Evolutionary conservation across 2,888 invertebrate genomes (phyloP).

Genomic region (Lycocerus yunnanus): DNA sequence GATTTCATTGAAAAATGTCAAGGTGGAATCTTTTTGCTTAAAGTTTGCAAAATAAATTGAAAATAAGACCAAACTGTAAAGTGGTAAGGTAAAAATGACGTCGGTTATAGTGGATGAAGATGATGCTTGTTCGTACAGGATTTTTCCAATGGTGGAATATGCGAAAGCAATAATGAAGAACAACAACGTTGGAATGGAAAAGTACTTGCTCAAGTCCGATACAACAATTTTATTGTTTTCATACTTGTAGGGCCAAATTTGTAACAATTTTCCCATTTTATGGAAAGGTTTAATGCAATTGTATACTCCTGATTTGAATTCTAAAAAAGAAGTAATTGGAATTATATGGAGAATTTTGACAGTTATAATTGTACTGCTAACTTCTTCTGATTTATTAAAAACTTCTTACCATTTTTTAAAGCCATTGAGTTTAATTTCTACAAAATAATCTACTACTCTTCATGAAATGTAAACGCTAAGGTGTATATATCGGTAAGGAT

Average conservation of each 20-base stretch:
- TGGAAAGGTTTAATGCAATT: neutral
- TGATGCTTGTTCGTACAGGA: neutral
- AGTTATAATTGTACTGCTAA: no score
- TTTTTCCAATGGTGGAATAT: slow-evolving; percentile 1
- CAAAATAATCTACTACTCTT: neutral
- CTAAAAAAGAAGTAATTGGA: neutral
- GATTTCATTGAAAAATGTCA: neutral
- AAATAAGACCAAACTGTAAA: neutral
- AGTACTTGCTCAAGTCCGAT: neutral
- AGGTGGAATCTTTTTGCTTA: neutral
- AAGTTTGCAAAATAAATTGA: neutral
- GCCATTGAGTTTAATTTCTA: neutral
- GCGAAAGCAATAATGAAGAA: neutral
- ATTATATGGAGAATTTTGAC: no score
- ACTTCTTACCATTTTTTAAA: neutral
- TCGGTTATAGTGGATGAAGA: neutral
- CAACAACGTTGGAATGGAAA: neutral
- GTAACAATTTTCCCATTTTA: neutral
- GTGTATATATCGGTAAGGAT: neutral
- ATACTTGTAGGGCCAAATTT: slow-evolving; percentile 1
- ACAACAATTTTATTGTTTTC: neutral
- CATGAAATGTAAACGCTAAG: neutral
- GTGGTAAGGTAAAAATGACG: neutral
- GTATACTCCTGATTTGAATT: neutral
- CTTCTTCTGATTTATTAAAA: neutral